Evolutionary conservation across 1,140 invertebrate species (phyloP).

Genomic region (Drosophila repletoides): DNA sequence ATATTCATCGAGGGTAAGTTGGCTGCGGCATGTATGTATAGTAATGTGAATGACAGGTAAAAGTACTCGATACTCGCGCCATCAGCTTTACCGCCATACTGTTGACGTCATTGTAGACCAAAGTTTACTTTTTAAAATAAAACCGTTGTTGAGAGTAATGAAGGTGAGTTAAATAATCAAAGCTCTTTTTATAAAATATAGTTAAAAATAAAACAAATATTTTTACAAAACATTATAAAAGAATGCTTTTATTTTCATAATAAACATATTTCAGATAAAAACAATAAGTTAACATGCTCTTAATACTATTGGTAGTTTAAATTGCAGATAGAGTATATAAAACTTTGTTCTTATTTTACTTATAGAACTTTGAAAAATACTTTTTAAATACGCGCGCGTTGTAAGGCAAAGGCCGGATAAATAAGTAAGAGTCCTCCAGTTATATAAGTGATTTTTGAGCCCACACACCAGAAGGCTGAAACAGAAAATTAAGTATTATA

Average conservation of each 20-base stretch:
- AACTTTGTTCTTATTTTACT: conserved; percentile 44
- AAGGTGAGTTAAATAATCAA: no score
- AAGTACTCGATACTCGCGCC: conserved; percentile 31
- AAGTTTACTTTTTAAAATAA: conserved; percentile 13
- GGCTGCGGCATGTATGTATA: conserved; percentile 57
- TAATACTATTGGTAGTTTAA: conserved; percentile 55
- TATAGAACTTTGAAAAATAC: conserved; percentile 12
- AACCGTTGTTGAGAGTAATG: no score
- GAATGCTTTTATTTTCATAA: conserved; percentile 13
- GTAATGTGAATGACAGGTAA: conserved; percentile 36
- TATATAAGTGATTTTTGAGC: conserved; percentile 89
- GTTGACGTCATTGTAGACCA: conserved; percentile 34
- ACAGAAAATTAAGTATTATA: not conserved
- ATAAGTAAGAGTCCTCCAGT: conserved; percentile 87
- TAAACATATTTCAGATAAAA: conserved; percentile 49
- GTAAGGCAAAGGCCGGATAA: conserved; percentile 86
- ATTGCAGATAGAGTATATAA: conserved; percentile 22
- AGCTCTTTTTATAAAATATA: no score
- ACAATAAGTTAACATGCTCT: conserved; percentile 49
- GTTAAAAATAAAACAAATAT: not conserved
- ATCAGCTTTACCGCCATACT: conserved; percentile 28
- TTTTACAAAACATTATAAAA: conserved; percentile 44
- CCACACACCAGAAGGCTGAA: conserved; percentile 91
- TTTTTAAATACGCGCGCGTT: conserved; percentile 54
- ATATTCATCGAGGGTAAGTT: conserved; percentile 49